Percentiles rank a stretch among this genome's conserved stretches.
phyloP scores from a whole-genome alignment of 1,140 invertebrate genomes.

The Parasteatoda tepidariorum region DNA sequence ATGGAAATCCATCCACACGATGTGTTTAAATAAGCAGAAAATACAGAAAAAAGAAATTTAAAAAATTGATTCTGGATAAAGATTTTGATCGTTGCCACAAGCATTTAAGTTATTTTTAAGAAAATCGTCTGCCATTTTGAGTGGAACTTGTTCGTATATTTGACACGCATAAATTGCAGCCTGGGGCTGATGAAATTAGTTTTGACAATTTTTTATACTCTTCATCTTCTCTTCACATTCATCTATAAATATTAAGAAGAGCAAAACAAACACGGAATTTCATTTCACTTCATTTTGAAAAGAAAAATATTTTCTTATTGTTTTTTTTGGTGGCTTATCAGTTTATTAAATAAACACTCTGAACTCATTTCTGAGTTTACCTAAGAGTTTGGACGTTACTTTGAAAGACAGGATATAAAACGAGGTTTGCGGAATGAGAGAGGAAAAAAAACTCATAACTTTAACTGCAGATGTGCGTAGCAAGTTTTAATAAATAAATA shows the following conservation, averaged over 20 bases:
- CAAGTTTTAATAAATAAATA: constrained; percentile 35
- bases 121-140: constrained; percentile 12
- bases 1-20: neutral
- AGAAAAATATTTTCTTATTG: constrained; percentile 46
- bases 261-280: constrained; percentile 38
- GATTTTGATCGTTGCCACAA: neutral
- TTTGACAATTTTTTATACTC: constrained; percentile 1
- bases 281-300: neutral
- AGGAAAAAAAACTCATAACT: neutral
- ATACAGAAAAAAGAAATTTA: neutral
- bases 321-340: constrained; percentile 39
- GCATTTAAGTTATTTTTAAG: constrained; percentile 5
- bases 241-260: constrained; percentile 39
- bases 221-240: constrained; percentile 3
- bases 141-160: neutral
- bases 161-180: constrained; percentile 8
- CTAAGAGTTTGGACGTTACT: constrained; percentile 37
- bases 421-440: neutral
- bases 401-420: constrained; percentile 40
- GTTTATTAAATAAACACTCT: constrained; percentile 47
- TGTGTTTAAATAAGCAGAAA: neutral
- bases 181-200: constrained; percentile 26
- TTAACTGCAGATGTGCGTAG: constrained; percentile 6
- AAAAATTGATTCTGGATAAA: neutral
- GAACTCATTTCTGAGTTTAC: constrained; percentile 25